Conservation (phyloP, 2,888 invertebrate species). For the Polia nebulosa region DNA sequence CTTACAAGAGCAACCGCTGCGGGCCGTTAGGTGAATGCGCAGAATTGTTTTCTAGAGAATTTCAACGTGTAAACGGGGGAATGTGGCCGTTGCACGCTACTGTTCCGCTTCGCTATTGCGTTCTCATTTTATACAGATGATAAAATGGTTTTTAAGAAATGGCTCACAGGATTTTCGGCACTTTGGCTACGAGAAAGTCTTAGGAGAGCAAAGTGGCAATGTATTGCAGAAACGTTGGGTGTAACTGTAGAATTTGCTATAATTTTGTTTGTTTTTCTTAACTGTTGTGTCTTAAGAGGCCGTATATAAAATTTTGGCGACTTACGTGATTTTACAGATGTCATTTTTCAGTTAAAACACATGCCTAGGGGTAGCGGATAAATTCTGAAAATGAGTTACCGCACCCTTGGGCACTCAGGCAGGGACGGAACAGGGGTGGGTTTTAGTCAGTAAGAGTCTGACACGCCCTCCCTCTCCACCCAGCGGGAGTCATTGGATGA, state of each 20-base stretch:
- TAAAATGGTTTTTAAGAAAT: constrained; percentile 61
- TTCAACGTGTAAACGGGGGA: constrained; percentile 63
- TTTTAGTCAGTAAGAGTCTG: too few species aligned
- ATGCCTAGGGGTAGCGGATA: too few species aligned
- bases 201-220: constrained; percentile 32
- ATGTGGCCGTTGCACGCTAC: constrained; percentile 61
- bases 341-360: too few species aligned
- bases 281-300: neutral
- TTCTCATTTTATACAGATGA: constrained; percentile 61
- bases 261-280: constrained; percentile 21
- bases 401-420: too few species aligned
- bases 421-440: too few species aligned
- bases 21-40: constrained; percentile 50
- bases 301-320: too few species aligned
- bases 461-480: too few species aligned
- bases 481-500: too few species aligned
- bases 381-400: too few species aligned
- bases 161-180: constrained; percentile 47
- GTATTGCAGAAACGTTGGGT: constrained; percentile 34
- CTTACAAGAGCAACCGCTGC: constrained; percentile 58
- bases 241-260: constrained; percentile 11
- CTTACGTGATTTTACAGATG: too few species aligned
- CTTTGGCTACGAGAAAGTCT: constrained; percentile 54
- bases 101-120: constrained; percentile 50
- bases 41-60: constrained; percentile 64